phyloP scores from a whole-genome alignment of 2,888 invertebrate genomes.

The Parochlus steinenii region DNA sequence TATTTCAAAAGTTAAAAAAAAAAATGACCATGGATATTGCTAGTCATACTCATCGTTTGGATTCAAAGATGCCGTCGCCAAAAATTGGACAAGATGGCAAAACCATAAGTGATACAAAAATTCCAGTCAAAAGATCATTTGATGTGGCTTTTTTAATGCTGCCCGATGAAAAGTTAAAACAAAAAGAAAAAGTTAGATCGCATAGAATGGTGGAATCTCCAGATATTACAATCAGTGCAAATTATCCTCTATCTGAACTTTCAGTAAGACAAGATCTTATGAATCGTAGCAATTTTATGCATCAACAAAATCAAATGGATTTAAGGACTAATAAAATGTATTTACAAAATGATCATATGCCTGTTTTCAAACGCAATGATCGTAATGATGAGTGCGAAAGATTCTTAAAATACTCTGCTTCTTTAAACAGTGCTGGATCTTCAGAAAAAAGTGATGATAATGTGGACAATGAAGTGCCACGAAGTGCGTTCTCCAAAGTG shows the following conservation, averaged over 20 bases:
- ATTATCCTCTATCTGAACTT: conserved; percentile 42
- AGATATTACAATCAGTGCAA: conserved; percentile 34
- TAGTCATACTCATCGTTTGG: no score
- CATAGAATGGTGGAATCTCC: conserved; percentile 35
- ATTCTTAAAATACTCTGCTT: conserved; percentile 40
- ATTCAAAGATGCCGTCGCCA: no score
- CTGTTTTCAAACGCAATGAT: conserved; percentile 3
- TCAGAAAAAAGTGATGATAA: conserved; percentile 28
- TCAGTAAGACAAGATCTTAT: conserved; percentile 34
- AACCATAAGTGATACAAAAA: no score
- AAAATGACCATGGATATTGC: no score
- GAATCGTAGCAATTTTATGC: neutral
- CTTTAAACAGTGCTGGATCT: conserved; percentile 31
- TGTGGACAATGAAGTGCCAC: conserved; percentile 35
- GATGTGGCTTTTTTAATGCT: conserved; percentile 83
- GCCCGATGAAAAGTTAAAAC: conserved; percentile 64
- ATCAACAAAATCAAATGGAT: neutral
- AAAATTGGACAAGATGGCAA: no score
- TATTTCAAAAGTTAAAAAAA: no score
- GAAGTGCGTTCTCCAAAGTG: conserved; percentile 79
- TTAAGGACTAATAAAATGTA: conserved; percentile 2
- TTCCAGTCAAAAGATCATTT: conserved; percentile 57
- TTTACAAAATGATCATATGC: conserved; percentile 3
- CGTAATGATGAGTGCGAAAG: conserved; percentile 2
- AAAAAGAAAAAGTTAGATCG: conserved; percentile 26